Percentiles rank a stretch among this genome's conserved stretches.
phyloP scores from a whole-genome alignment of 2,113 vertebrate genomes.

The Calonectris borealis region DNA sequence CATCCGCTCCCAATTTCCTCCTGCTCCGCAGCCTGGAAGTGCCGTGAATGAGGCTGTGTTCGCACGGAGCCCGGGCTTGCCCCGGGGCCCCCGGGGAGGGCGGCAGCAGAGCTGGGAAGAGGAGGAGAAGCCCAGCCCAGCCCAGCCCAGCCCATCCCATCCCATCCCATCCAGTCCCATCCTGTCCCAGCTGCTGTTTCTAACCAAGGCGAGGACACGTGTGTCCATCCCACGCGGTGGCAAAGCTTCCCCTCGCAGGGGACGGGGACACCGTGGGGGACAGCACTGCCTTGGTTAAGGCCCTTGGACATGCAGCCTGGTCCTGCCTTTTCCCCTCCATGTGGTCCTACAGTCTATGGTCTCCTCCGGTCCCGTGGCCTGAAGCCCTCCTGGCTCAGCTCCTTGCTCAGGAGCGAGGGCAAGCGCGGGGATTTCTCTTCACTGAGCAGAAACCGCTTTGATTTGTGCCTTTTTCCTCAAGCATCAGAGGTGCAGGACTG shows the following conservation, averaged over 20 bases:
- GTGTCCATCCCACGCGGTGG: not conserved
- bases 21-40: not conserved
- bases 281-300: not conserved
- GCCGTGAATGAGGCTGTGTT: conserved; percentile 11
- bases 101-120: fast-evolving
- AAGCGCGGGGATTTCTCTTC: not conserved
- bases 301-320: not conserved
- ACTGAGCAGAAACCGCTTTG: not conserved
- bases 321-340: not conserved
- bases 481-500: not conserved
- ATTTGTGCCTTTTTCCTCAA: not conserved
- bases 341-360: not conserved
- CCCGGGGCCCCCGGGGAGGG: not conserved
- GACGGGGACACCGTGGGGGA: not conserved
- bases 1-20: not conserved
- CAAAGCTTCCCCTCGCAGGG: not conserved
- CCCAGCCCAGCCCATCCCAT: not conserved
- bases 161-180: not conserved
- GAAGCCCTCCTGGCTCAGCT: not conserved
- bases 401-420: not conserved
- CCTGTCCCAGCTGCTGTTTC: not conserved
- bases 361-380: not conserved
- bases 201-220: not conserved
- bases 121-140: not conserved
- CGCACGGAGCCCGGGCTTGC: not conserved